A percentile compares a stretch with the other conserved stretches of the same genome.
phyloP scores from a whole-genome alignment of 2,888 invertebrate genomes.

The Macrophya alboannulata region DNA sequence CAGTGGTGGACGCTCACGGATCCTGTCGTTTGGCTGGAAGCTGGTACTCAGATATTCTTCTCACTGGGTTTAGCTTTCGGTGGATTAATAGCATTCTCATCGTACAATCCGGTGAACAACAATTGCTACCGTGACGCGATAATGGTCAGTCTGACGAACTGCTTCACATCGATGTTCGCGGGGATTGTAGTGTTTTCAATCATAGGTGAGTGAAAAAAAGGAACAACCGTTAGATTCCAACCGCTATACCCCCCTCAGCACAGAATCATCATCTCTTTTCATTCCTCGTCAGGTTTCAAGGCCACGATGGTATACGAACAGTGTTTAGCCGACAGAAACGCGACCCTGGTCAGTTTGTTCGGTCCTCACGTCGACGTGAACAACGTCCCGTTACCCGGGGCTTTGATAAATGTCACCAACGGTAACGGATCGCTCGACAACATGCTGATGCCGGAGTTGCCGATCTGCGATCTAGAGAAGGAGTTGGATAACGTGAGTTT shows the following conservation, averaged over 20 bases:
- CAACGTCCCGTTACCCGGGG: constrained; percentile 83
- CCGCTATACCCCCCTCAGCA: no score
- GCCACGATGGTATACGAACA: constrained; percentile 92
- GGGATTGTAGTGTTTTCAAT: constrained; percentile 98
- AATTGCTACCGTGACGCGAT: constrained; percentile 97
- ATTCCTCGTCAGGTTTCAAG: constrained; percentile 86
- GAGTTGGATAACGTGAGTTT: constrained; percentile 94
- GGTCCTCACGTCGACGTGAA: constrained; percentile 81
- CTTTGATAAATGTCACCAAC: constrained; percentile 81
- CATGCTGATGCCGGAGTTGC: constrained; percentile 85
- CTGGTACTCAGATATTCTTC: constrained; percentile 98
- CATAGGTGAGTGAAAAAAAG: constrained; percentile 83
- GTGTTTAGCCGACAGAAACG: constrained; percentile 86
- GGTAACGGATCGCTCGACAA: constrained; percentile 82
- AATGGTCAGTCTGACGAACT: constrained; percentile 95
- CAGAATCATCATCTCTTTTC: not conserved
- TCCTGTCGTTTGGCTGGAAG: constrained; percentile 98
- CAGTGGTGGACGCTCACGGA: constrained; percentile 94
- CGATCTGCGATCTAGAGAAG: constrained; percentile 91
- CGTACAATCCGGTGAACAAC: constrained; percentile 98
- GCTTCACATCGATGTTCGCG: constrained; percentile 97
- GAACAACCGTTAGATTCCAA: no score
- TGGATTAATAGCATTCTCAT: constrained; percentile 97
- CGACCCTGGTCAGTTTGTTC: constrained; percentile 83
- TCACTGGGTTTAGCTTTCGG: constrained; percentile 97